These are phyloP conservation scores for Periphyllus acericola DNA, from an alignment of 2,888 invertebrate species.

Conservation along the genomic window DNA sequence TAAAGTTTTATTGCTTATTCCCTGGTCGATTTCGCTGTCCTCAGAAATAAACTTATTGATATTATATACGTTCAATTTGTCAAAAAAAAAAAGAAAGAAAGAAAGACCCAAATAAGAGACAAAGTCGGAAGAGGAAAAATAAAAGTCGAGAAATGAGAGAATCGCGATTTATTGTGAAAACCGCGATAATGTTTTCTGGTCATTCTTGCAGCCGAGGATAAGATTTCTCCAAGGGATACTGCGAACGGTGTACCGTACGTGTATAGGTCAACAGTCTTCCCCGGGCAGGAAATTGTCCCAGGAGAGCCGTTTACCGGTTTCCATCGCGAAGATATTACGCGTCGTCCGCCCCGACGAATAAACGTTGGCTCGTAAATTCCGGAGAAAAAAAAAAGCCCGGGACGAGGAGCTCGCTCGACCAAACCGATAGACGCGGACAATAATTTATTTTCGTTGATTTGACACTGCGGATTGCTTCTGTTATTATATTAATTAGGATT, in stretches of 20 bases:
- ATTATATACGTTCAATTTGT: constrained; percentile 40
- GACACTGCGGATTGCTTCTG: background rate
- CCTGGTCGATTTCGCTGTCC: background rate
- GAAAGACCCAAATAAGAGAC: background rate
- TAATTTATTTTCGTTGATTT: constrained; percentile 28
- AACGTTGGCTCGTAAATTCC: constrained; percentile 52
- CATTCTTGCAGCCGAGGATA: constrained; percentile 31
- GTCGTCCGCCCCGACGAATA: constrained; percentile 29
- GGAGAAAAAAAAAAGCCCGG: background rate
- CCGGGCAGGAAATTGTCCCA: constrained; percentile 39
- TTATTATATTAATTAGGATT: constrained; percentile 24
- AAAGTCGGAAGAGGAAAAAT: background rate
- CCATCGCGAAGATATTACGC: constrained; percentile 47
- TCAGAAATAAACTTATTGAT: constrained; percentile 43
- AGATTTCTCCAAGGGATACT: constrained; percentile 61
- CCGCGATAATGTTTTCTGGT: constrained; percentile 53
- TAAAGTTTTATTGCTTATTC: constrained; percentile 43
- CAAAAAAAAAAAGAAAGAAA: constrained; percentile 12
- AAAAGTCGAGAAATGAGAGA: constrained; percentile 1
- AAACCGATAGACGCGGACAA: background rate
- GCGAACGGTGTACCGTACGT: background rate
- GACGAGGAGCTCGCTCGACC: background rate
- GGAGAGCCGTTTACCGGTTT: constrained; percentile 60
- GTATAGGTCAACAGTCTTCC: constrained; percentile 50
- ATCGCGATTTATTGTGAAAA: constrained; percentile 54